These are phyloP conservation scores for Lasioglossum malachurum DNA, from an alignment of 2,888 invertebrate species.

Conservation along the genomic window DNA sequence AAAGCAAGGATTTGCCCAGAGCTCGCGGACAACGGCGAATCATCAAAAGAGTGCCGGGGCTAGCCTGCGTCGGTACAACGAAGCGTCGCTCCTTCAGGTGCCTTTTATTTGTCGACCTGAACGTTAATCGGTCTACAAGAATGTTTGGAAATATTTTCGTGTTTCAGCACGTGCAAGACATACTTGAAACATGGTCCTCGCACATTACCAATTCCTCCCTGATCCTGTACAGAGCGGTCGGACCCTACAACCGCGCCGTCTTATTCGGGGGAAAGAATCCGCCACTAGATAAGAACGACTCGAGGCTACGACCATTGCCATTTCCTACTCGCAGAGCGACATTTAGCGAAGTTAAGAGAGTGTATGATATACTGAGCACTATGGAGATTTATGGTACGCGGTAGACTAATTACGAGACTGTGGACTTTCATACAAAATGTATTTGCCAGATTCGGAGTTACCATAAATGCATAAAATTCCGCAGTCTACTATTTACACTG, in stretches of 20 bases:
- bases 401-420: background rate
- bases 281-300: slow-evolving; percentile 88
- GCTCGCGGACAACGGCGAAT: slow-evolving; percentile 86
- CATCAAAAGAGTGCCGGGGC: slow-evolving; percentile 93
- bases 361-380: slow-evolving; percentile 89
- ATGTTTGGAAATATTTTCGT: slow-evolving; percentile 1
- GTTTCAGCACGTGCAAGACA: slow-evolving; percentile 91
- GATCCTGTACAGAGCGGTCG: slow-evolving; percentile 92
- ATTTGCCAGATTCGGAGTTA: too few species aligned
- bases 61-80: slow-evolving; percentile 92
- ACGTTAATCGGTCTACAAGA: background rate
- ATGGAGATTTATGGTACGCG: slow-evolving; percentile 89
- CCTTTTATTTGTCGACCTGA: slow-evolving; percentile 38
- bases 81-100: slow-evolving; percentile 90
- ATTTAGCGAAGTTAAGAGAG: slow-evolving; percentile 91
- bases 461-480: too few species aligned
- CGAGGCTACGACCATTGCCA: slow-evolving; percentile 89
- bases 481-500: background rate
- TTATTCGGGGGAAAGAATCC: slow-evolving; percentile 91
- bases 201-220: slow-evolving; percentile 89
- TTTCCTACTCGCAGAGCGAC: slow-evolving; percentile 94
- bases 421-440: too few species aligned
- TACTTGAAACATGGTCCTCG: slow-evolving; percentile 89
- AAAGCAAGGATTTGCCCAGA: slow-evolving; percentile 93
- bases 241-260: slow-evolving; percentile 89